phyloP scores from a whole-genome alignment of 2,113 vertebrate species.

The Mus spicilegus region DNA sequence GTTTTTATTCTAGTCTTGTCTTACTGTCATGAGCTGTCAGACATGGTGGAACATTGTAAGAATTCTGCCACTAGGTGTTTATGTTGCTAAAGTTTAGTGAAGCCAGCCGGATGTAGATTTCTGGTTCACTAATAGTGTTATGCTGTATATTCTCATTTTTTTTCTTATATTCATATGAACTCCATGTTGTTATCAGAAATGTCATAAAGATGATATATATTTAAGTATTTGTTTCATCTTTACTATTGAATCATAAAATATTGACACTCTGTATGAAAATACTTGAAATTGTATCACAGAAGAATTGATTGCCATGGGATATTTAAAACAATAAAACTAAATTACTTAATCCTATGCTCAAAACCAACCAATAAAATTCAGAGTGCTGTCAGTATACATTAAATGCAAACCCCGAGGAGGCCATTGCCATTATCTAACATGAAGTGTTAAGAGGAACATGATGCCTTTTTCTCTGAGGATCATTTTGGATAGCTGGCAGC shows the following conservation, averaged over 20 bases:
- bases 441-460: slow-evolving; percentile 37
- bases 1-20: neutral
- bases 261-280: neutral
- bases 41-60: neutral
- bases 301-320: neutral
- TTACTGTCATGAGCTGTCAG: neutral
- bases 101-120: neutral
- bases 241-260: neutral
- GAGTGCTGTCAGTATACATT: neutral
- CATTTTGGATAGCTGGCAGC: slow-evolving; percentile 28
- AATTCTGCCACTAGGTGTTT: neutral
- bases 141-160: neutral
- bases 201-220: neutral
- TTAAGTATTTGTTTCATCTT: neutral
- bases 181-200: neutral
- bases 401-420: neutral
- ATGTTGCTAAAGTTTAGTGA: neutral
- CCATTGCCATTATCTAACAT: neutral
- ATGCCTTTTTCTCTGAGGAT: slow-evolving; percentile 1
- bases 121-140: neutral
- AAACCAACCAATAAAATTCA: neutral
- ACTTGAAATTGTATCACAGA: neutral
- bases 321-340: slow-evolving; percentile 1
- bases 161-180: neutral
- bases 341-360: neutral